Conservation (phyloP, 2,888 invertebrate genomes). For the Cryptus armator region DNA sequence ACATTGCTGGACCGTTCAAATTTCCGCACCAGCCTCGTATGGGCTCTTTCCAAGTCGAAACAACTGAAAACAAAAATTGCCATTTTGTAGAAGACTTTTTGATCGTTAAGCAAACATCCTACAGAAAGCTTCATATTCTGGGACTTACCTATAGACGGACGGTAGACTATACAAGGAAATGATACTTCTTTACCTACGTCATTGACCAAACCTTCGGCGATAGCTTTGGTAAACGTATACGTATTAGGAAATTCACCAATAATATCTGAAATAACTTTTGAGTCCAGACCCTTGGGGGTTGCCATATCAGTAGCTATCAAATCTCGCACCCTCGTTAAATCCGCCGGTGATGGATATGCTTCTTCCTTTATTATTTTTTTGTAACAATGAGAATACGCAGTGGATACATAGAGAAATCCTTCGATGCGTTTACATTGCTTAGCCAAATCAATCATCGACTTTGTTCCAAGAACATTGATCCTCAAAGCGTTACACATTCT, state of each 20-base stretch:
- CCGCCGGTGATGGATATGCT: slow-evolving; percentile 73
- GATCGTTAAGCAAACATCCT: not conserved
- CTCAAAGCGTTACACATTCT: slow-evolving; percentile 4
- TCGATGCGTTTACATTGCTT: slow-evolving; percentile 44
- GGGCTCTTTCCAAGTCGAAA: slow-evolving; percentile 75
- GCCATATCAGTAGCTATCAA: slow-evolving; percentile 72
- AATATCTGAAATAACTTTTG: slow-evolving; percentile 64
- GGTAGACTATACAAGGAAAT: slow-evolving; percentile 74
- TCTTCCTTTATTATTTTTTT: slow-evolving; percentile 70
- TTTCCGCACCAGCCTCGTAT: slow-evolving; percentile 70
- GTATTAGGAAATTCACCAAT: slow-evolving; percentile 73
- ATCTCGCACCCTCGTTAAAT: slow-evolving; percentile 72
- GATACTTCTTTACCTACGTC: slow-evolving; percentile 62
- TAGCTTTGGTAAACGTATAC: slow-evolving; percentile 75
- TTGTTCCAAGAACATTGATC: slow-evolving; percentile 60
- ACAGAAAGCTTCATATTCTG: not conserved
- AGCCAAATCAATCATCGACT: slow-evolving; percentile 45
- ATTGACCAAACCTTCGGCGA: slow-evolving; percentile 75
- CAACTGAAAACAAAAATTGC: slow-evolving; percentile 68
- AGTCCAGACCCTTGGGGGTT: slow-evolving; percentile 68
- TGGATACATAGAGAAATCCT: slow-evolving; percentile 63
- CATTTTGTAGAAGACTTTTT: not conserved
- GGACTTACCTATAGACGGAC: slow-evolving; percentile 74
- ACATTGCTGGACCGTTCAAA: slow-evolving; percentile 68
- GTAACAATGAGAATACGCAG: slow-evolving; percentile 55